Base-by-base conservation (phyloP, 2,888 invertebrate genomes). In the Xiphydria camelus region DNA sequence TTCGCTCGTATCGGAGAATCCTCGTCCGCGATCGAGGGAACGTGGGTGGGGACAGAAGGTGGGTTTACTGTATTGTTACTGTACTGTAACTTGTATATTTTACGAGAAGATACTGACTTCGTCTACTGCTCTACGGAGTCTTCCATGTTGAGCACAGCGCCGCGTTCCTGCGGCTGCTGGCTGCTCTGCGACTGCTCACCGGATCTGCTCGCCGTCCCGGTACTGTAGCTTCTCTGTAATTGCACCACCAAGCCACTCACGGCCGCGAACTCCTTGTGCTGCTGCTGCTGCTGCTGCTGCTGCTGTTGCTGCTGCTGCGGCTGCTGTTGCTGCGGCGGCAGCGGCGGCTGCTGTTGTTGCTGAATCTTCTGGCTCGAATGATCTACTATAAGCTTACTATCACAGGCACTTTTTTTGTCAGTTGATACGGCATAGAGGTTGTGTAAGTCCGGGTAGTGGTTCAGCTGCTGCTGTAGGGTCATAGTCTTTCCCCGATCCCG, bases 331-430 rank as follows among this genome's bases (percentile, higher is more conserved):
- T 57, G 59, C 53, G 34, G 42, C 21, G 33, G 42, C 20, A 20
- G 40, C 33, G 53, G 58, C 23, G 48, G 58, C 29, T 57, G 59
- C 45, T 53, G 62, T 50, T 66, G 69, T 51, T 64, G 69, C 53
- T 72, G 74, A 71, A 63, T 69, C 62, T 73, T 73, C 70, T 73
- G 75, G 70, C 73, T 75, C 70, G 73, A 73, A 72, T 73, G 75
- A 67, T 76, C 75, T 69, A 75, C 68, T 75, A 74, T 74, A 73
- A 75, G 73, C 70, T 76, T 77, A 74, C 75, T 77, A 77, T 77
- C 77, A 77, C 77, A 77, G 77, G 77, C 77, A 77, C 77, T 77
- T 76, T 75, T 77, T 77, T 75, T 75, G 62, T 75, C 75, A 70
- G 70, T 74, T 71, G 74, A 70, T 62, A 69, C 73, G 70, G 73